phyloP scores from a whole-genome alignment of 2,888 invertebrate species.

The Bugula neritina region DNA sequence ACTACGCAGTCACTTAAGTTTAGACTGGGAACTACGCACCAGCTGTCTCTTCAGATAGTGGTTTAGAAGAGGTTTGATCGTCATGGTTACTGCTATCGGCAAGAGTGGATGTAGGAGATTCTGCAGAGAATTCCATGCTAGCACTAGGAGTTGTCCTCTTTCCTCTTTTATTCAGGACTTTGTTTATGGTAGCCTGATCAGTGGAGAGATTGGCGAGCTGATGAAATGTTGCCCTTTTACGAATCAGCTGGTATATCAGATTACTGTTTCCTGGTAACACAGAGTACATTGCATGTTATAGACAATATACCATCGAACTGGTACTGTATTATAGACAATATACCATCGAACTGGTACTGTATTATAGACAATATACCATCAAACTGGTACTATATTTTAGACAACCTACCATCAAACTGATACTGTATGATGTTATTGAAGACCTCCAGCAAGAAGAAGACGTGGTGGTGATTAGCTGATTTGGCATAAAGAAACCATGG shows the following conservation, averaged over 20 bases:
- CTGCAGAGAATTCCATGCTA: constrained; percentile 60
- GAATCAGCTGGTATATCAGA: constrained; percentile 95
- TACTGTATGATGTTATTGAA: constrained; percentile 99
- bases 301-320: no score
- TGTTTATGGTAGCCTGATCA: constrained; percentile 80
- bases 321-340: no score
- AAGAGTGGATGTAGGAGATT: constrained; percentile 50
- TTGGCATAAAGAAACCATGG: constrained; percentile 98
- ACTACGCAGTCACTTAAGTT: no score
- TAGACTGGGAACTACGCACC: no score
- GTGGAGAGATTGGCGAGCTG: constrained; percentile 92
- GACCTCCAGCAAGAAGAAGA: constrained; percentile 95
- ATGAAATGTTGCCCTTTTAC: constrained; percentile 97
- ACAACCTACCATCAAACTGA: constrained; percentile 79
- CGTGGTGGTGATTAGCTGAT: constrained; percentile 92
- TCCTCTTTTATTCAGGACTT: constrained; percentile 59
- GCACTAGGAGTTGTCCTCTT: neutral
- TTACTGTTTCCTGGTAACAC: constrained; percentile 78
- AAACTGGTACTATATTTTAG: constrained; percentile 49
- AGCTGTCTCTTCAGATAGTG: constrained; percentile 82
- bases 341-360: no score
- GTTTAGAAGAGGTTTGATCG: constrained; percentile 68
- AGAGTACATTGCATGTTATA: no score
- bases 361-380: constrained; percentile 64
- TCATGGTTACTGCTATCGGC: neutral